Base-by-base conservation (phyloP, 1,140 invertebrate genomes). In the Globodera ellingtonae region DNA sequence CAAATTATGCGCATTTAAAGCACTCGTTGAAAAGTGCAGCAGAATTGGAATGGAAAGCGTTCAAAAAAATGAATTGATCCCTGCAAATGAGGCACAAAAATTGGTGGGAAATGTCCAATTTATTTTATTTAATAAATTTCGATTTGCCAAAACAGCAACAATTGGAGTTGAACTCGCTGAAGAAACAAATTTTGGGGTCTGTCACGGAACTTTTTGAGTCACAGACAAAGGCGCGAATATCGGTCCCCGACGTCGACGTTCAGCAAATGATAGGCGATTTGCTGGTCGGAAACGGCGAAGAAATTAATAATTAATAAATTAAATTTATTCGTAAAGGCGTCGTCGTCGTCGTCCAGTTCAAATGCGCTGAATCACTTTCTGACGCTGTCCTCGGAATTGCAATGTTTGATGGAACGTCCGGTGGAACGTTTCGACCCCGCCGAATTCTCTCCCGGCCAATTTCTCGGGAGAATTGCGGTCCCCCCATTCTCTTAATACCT, bases 21-120 rank as follows among this genome's bases (percentile, higher is more conserved):
- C 70, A 6, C 79, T 79, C 18, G 18, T 79, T 18, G 56, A 79
- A 21, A 81, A 79, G 6, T 79, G 73, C 79, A 79, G 78, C 52
- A 79, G 6, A 52, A 52, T 52, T 52, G 50, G 4, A 52, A 13
- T 13, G 1, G 56, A 35, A 46, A 78, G 24, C 3, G 50, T 82
- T 46, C 56, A 24, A 24, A 62, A 24, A 24, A 62, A n/a, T 15
- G 79, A 52, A 18, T 13, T 3, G 7, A 47, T 46, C n/a, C 6
- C 74, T 21, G 44, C 70, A 18, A 46, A 13, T 46, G 78, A 79
- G 2, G 21, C 79, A 13, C 79, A 79, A 21, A 78, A n/a, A 78
- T 7, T 79, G 79, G 44, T 71, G 6, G 50, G 18, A 44, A 48
- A 78, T 18, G 9, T 6, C 67, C 24, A 10, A 70, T 24, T 70